Evolutionary conservation across 2,888 invertebrate species (phyloP).

Genomic region (Cylloceria caligata): DNA sequence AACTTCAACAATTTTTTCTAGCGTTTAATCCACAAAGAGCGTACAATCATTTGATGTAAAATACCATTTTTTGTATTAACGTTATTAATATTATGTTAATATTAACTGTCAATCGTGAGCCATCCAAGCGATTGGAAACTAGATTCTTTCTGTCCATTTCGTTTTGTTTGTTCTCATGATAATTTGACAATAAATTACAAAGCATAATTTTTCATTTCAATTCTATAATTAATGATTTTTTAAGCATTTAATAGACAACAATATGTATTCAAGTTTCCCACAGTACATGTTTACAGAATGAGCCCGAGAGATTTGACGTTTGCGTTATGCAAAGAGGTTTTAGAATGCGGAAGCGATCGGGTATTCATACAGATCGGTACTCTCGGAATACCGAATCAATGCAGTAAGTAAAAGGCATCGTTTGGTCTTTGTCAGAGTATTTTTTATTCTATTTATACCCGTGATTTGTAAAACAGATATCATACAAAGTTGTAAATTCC

Average conservation of each 20-base stretch:
- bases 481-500: background rate
- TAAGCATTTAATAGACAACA: too few relatives aligned
- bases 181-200: too few relatives aligned
- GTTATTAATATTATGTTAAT: too few relatives aligned
- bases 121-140: too few relatives aligned
- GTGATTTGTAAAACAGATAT: background rate
- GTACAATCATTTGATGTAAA: background rate
- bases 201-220: too few relatives aligned
- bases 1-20: background rate
- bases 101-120: too few relatives aligned
- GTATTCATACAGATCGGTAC: background rate
- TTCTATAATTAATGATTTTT: too few relatives aligned
- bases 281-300: background rate
- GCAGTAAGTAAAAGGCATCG: constrained; percentile 1
- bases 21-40: background rate
- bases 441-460: constrained; percentile 11
- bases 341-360: constrained; percentile 29
- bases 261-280: too few relatives aligned
- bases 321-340: constrained; percentile 8
- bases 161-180: too few relatives aligned
- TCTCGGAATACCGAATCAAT: background rate
- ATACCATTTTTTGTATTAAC: background rate
- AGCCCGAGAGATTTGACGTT: background rate
- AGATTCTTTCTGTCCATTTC: too few relatives aligned
- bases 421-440: background rate